Percentiles rank a stretch among this genome's conserved stretches.
phyloP scores from a whole-genome alignment of 2,113 vertebrate species.

The Orthochromis indermauri region DNA sequence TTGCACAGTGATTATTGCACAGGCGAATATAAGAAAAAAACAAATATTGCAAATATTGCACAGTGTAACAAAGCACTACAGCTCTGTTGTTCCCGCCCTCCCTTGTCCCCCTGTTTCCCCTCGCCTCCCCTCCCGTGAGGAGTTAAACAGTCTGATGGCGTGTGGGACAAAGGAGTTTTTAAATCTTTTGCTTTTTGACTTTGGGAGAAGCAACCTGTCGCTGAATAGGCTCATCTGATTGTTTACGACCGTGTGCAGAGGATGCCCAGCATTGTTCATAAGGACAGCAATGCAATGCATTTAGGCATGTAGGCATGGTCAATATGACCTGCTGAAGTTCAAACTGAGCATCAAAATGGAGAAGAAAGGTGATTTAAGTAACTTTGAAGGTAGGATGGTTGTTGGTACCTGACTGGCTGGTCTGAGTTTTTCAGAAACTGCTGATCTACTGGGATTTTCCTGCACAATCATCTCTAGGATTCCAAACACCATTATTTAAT shows the following conservation, averaged over 20 bases:
- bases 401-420: neutral
- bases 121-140: neutral
- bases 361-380: neutral
- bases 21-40: neutral
- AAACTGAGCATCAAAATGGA: neutral
- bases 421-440: neutral
- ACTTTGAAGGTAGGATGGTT: neutral
- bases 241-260: neutral
- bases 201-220: neutral
- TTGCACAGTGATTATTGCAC: neutral
- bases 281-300: neutral
- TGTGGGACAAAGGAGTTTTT: neutral
- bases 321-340: neutral
- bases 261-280: neutral
- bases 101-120: neutral
- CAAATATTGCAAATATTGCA: neutral
- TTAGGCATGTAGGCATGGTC: neutral
- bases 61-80: neutral
- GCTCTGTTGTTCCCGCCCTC: neutral
- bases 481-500: neutral
- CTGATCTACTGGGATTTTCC: neutral
- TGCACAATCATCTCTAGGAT: neutral
- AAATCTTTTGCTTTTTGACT: neutral
- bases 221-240: neutral
- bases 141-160: neutral